Evolutionary conservation across 2,797 vertebrate species (phyloP), one percentile per base, ranked within the genome.

Genomic region (Betta splendens): DNA sequence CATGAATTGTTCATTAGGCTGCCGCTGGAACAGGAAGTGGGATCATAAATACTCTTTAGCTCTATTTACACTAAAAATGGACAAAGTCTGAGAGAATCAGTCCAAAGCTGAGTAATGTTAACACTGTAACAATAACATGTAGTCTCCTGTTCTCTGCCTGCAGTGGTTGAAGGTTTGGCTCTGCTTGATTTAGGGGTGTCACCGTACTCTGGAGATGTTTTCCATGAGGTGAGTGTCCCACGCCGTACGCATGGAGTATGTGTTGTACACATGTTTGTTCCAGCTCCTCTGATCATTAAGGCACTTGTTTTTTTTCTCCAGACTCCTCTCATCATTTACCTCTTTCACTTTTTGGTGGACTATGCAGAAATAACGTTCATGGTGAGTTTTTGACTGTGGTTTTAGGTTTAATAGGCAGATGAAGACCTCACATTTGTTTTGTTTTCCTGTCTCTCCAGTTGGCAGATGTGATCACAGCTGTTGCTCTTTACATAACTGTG

Each of bases 241-340:
- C 23, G 23, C 28, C 16, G 16, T 11, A 29, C 31, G 26, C 26
- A n/a, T 23, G 3, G 25, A 2, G 9, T 8, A 7, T 26, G 7
- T 11, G 29, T 31, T 4, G 10, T 12, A 12, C 3, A 12, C 31
- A 10, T 23, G n/a, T 22, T 13, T 37, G 9, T 36, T 20, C 5
- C 11, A 11, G 12, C 33, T 46, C 32, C 45, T 48, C 8, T 64
- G 2, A 38, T 32, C 3, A 8, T 3, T 36, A 10, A 17, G 2
- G 1, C 55, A 2, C 1, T 13, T 21, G 16, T 36, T 4, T 22
- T 25, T 58, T 18, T 8, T 55, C 35, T 70, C 18, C 89, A 99
- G 98, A 99, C 98, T n/a, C 98, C 98, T 0, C 89, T 99, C 81
- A 93, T 95, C 79, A 94, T 99, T 83, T 98, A 99, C 89, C 89